A percentile compares a stretch with the other conserved stretches of the same genome.
These are phyloP conservation scores for Tonatia bakeri DNA, from an alignment of 2,113 vertebrate genomes.

Conservation along the genomic window DNA sequence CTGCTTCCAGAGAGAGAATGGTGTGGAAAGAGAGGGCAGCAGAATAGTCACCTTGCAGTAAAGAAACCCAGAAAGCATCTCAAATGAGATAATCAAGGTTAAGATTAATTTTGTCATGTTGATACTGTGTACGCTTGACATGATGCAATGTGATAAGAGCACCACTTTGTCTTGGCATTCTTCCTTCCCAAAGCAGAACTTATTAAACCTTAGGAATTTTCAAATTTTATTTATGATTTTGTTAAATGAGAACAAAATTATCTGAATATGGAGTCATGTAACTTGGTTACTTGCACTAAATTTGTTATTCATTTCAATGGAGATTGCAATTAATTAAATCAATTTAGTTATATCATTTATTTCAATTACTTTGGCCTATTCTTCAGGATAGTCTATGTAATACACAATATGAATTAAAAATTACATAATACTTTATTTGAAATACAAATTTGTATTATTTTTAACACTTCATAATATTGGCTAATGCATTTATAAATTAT, in stretches of 20 bases:
- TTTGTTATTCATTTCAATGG: not conserved
- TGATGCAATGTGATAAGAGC: not conserved
- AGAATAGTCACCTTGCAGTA: not conserved
- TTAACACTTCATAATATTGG: not conserved
- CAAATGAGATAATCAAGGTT: not conserved
- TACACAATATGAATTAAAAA: not conserved
- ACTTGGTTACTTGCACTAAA: not conserved
- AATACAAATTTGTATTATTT: not conserved
- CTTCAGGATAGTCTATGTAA: not conserved
- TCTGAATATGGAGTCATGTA: not conserved
- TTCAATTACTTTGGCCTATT: not conserved
- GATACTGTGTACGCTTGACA: not conserved
- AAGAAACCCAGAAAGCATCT: not conserved
- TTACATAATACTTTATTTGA: not conserved
- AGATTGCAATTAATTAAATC: not conserved
- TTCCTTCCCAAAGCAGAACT: not conserved
- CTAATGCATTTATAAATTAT: not conserved
- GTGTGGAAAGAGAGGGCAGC: not conserved
- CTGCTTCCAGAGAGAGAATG: not conserved
- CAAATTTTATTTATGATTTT: not conserved
- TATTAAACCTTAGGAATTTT: not conserved
- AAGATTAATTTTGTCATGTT: too few species aligned
- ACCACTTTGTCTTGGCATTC: not conserved
- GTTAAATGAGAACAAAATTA: not conserved
- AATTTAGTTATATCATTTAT: not conserved